Conservation (phyloP, 1,140 invertebrate species). For the Drosophila pseudoananassae region DNA sequence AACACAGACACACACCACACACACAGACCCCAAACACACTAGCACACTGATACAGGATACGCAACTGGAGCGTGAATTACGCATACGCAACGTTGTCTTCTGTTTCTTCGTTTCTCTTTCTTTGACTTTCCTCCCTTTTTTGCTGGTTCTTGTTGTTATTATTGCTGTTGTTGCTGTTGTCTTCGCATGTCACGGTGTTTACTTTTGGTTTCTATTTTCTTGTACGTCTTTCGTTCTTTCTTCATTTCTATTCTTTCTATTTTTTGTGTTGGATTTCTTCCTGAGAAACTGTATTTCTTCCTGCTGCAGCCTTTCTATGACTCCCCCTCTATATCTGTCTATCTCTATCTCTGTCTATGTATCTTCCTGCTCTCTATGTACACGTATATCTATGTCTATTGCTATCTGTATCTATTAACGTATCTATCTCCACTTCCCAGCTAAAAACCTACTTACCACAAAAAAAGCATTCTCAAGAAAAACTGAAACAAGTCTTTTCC, state of each 20-base stretch:
- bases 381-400: constrained; percentile 27
- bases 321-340: constrained; percentile 20
- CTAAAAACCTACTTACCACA: constrained; percentile 35
- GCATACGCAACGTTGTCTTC: constrained; percentile 77
- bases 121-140: constrained; percentile 26
- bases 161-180: constrained; percentile 53
- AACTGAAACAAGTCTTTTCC: constrained; percentile 11
- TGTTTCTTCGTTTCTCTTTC: constrained; percentile 50
- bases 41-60: constrained; percentile 45
- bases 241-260: constrained; percentile 1
- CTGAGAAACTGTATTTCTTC: constrained; percentile 58
- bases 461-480: constrained; percentile 32
- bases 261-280: constrained; percentile 30
- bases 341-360: constrained; percentile 26
- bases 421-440: constrained; percentile 45
- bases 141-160: constrained; percentile 35
- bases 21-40: constrained; percentile 6
- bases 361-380: constrained; percentile 20
- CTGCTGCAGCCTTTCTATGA: constrained; percentile 38
- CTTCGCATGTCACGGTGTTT: constrained; percentile 74
- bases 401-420: constrained; percentile 45
- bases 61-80: constrained; percentile 80
- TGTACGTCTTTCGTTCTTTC: constrained; percentile 17
- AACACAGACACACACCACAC: constrained; percentile 20
- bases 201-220: constrained; percentile 65